These are phyloP conservation scores for Camelus bactrianus DNA, from an alignment of 2,113 vertebrate species.

Conservation along the genomic window DNA sequence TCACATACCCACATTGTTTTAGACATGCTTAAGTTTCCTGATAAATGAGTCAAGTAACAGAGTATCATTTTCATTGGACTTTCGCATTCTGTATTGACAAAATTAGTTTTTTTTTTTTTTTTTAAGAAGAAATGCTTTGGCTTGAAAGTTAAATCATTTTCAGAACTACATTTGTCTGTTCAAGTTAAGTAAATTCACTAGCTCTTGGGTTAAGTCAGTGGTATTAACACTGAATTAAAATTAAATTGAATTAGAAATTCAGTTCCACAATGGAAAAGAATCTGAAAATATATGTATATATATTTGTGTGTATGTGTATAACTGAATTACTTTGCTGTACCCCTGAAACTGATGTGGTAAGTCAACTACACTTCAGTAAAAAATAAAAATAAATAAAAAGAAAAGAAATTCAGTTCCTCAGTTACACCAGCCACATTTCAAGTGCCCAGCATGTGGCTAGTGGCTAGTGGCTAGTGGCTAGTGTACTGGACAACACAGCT, in stretches of 20 bases:
- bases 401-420: neutral
- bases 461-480: neutral
- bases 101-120: neutral
- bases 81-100: neutral
- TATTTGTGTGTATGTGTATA: no score
- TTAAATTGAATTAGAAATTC: constrained; percentile 6
- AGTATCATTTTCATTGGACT: neutral
- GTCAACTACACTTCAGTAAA: no score
- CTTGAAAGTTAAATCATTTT: constrained; percentile 48
- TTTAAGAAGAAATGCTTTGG: neutral
- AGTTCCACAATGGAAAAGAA: neutral
- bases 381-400: no score
- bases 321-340: no score
- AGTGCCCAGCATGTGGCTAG: neutral
- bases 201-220: neutral
- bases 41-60: neutral
- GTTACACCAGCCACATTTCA: neutral
- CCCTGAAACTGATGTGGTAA: no score
- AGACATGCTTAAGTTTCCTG: neutral
- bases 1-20: neutral
- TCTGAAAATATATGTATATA: no score
- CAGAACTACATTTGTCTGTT: neutral
- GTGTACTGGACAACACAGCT: neutral
- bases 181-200: constrained; percentile 7
- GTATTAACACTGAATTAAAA: neutral